Evolutionary conservation across 2,888 invertebrate species (phyloP), one percentile per base, ranked within the genome.

Genomic region (Camptogramma bilineatum): DNA sequence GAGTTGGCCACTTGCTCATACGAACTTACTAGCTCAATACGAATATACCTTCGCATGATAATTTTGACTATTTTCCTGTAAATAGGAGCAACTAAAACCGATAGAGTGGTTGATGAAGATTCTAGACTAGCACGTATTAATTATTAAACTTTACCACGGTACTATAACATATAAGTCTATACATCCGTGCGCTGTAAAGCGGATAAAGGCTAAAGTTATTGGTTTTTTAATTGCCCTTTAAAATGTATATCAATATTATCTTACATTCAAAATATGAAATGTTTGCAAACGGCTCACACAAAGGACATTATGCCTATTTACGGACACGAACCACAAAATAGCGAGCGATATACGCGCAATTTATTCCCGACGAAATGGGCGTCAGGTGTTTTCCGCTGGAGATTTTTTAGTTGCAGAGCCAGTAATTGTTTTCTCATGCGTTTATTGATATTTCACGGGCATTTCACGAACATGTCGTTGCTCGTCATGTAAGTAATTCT

Each of bases 291-390:
- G 10, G 54, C 21, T 24, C 42, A 61, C 42, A 51, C 53, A 50
- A 61, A 50, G 21, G 21, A 34, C 51, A 55, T 62, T 56, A 52
- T 46, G 28, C 44, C 28, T 31, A 53, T 61, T 64, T 53, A 60
- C 46, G 13, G 63, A 52, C 74, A 76, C 73, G 74, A 72, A 78
- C 51, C 56, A 76, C 77, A 79, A 81, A 83, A 16, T 79, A 81
- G 71, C 74, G 75, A 67, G 64, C 76, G 74, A 80, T 80, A 78
- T 82, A 76, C 77, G 69, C 65, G 70, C 80, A 77, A 79, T 84
- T 79, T 77, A 78, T 82, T 72, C 73, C 70, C 72, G 75, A 74
- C 70, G 69, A 69, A 77, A 77, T 73, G 77, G 73, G 74, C 69
- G 72, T 73, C 82, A 82, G 83, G 83, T 84, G 84, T 70, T 77